Percentiles rank a stretch among this genome's conserved stretches.
phyloP scores from a whole-genome alignment of 1,140 invertebrate species.

The Atopsyche davidsoni region DNA sequence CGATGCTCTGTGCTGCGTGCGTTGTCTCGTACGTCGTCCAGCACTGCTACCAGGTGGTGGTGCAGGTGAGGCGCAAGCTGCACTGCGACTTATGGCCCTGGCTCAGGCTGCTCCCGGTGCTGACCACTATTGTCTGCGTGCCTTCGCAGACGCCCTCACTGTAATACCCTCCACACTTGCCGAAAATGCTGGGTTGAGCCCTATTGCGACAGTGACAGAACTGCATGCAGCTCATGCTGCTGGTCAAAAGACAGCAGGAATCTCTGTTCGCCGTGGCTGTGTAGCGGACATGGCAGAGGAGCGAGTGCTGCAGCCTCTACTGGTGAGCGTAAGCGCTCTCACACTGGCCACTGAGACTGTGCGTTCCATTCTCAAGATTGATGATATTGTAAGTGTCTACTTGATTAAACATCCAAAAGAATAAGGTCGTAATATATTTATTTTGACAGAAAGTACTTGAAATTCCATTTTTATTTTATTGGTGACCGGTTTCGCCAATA shows the following conservation, averaged over 20 bases:
- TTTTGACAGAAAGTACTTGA: too few relatives aligned
- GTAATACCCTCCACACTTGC: conserved; percentile 96
- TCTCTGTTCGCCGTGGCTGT: conserved; percentile 93
- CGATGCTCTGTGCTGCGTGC: conserved; percentile 96
- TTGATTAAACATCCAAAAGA: too few relatives aligned
- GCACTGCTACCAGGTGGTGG: conserved; percentile 92
- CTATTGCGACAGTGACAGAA: conserved; percentile 96
- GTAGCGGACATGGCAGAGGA: conserved; percentile 97
- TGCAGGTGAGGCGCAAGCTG: conserved; percentile 93
- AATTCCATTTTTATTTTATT: too few relatives aligned
- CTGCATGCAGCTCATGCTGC: conserved; percentile 89
- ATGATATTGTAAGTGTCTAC: conserved; percentile 93
- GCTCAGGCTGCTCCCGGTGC: conserved; percentile 83
- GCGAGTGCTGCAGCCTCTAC: conserved; percentile 94
- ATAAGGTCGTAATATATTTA: too few relatives aligned
- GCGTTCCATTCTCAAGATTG: conserved; percentile 96
- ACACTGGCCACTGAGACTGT: conserved; percentile 95
- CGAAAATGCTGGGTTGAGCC: conserved; percentile 98
- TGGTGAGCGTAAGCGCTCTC: conserved; percentile 91
- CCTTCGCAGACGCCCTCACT: conserved; percentile 94
- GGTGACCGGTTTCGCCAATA: too few relatives aligned
- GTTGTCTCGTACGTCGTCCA: conserved; percentile 91
- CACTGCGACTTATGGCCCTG: conserved; percentile 74
- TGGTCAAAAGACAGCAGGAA: conserved; percentile 76
- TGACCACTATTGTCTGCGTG: conserved; percentile 90